These are phyloP conservation scores for Ailuropoda melanoleuca DNA, from an alignment of 2,113 vertebrate species.

Conservation along the genomic window DNA sequence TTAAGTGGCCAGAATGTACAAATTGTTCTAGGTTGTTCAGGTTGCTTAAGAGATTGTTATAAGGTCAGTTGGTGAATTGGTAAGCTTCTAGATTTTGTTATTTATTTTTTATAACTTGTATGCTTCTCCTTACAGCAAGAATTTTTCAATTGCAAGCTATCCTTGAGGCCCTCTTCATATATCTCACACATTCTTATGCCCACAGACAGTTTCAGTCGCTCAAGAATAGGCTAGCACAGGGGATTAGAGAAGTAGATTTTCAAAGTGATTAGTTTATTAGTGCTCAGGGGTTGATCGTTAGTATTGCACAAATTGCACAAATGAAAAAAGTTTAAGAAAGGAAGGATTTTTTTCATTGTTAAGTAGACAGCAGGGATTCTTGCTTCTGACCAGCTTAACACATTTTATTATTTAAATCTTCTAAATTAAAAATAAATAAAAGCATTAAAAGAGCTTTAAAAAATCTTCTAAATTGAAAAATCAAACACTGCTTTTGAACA, in stretches of 20 bases:
- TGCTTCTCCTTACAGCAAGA: neutral
- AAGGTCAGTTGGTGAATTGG: neutral
- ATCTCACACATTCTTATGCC: neutral
- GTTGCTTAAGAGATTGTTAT: neutral
- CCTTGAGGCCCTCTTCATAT: constrained; percentile 64
- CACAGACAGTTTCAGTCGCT: constrained; percentile 44
- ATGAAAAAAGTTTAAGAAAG: constrained; percentile 32
- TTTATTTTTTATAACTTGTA: neutral
- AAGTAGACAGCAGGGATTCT: neutral
- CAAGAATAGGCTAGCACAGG: constrained; percentile 51
- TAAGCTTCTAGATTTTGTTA: neutral
- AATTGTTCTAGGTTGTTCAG: neutral
- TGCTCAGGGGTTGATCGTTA: constrained; percentile 59
- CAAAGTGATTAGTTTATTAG: constrained; percentile 68
- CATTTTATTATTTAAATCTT: neutral
- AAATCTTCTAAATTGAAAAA: constrained; percentile 3
- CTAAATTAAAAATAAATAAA: neutral
- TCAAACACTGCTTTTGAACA: neutral
- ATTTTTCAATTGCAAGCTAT: constrained; percentile 62
- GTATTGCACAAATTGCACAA: constrained; percentile 60
- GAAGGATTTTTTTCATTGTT: constrained; percentile 33
- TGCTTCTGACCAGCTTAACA: neutral
- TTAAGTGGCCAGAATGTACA: constrained; percentile 19
- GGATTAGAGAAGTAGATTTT: constrained; percentile 50
- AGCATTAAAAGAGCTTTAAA: neutral